Percentiles rank a stretch among this genome's conserved stretches.
Conservation (phyloP, 2,113 vertebrate genomes). For the Rhipidura dahli region DNA sequence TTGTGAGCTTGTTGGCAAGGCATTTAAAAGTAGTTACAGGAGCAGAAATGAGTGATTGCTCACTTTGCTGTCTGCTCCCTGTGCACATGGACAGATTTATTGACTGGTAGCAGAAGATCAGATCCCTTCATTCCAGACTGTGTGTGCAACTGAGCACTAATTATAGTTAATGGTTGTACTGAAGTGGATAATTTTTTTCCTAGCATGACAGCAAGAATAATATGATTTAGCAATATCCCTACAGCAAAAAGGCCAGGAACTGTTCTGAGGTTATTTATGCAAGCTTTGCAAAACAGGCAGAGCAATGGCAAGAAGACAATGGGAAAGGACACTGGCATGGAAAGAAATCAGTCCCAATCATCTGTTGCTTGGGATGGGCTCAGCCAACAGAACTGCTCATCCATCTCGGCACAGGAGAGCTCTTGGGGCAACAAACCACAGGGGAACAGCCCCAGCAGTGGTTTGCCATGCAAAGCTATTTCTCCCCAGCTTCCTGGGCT, state of each 20-base stretch:
- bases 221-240: constrained; percentile 27
- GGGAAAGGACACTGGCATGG: not conserved
- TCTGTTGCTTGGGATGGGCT: not conserved
- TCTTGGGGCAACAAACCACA: not conserved
- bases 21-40: not conserved
- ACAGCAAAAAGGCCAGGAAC: not conserved
- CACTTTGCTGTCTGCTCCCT: constrained; percentile 8
- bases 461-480: not conserved
- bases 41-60: constrained; percentile 10
- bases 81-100: constrained; percentile 21
- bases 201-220: constrained; percentile 35
- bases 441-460: not conserved
- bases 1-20: not conserved
- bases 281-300: not conserved
- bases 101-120: constrained; percentile 21
- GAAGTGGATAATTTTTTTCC: not conserved
- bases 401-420: not conserved
- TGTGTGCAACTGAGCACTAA: constrained; percentile 21
- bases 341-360: not conserved
- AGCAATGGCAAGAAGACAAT: not conserved
- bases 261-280: constrained; percentile 11
- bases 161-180: constrained; percentile 32
- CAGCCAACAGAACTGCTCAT: not conserved
- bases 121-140: not conserved
- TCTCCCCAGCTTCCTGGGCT: not conserved